Percentiles rank a stretch among this genome's conserved stretches.
Conservation (phyloP, 2,888 invertebrate species). For the Norana najaformis region DNA sequence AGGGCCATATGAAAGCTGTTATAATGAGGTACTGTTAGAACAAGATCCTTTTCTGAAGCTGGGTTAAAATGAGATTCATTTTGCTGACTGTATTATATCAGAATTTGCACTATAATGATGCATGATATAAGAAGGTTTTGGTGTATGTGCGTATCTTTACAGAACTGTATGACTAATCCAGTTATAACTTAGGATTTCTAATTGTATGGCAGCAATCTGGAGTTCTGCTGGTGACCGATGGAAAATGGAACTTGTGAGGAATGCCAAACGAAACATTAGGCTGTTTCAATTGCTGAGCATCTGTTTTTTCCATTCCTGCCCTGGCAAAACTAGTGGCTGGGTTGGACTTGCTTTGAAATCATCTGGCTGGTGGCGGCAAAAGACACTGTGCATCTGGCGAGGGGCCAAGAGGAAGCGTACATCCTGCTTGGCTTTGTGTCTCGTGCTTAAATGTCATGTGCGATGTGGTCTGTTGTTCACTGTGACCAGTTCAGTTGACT, state of each 20-base stretch:
- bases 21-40: neutral
- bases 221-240: neutral
- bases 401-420: neutral
- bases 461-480: neutral
- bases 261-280: neutral
- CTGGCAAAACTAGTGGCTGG: no score
- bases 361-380: neutral
- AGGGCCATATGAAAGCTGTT: neutral
- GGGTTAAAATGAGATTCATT: neutral
- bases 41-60: slow-evolving; percentile 9
- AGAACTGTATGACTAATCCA: neutral
- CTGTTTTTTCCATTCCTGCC: neutral
- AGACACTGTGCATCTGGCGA: neutral
- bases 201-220: neutral
- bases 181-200: neutral
- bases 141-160: neutral
- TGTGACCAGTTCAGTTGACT: neutral
- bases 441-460: neutral
- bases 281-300: neutral
- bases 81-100: neutral
- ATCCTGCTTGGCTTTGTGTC: neutral
- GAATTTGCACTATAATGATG: neutral
- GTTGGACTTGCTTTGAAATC: neutral
- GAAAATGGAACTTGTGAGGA: neutral
- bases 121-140: neutral